A percentile compares a stretch with the other conserved stretches of the same genome.
phyloP scores from a whole-genome alignment of 92 coral and sea anemone species.

The Isaurus tuberculatus region DNA sequence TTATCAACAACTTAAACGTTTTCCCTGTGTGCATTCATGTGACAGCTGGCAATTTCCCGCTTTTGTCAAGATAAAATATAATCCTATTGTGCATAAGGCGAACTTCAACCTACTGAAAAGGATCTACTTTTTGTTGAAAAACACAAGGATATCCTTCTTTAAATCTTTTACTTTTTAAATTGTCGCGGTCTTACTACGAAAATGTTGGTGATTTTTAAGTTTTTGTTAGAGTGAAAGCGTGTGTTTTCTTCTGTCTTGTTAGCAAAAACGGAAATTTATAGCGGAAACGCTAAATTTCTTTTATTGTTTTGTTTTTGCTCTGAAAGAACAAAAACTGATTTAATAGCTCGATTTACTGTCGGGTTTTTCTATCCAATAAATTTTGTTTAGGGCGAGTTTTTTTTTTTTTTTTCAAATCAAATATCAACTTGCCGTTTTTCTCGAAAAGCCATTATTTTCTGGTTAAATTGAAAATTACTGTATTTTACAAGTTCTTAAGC shows the following conservation, averaged over 20 bases:
- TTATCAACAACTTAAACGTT: constrained; percentile 22
- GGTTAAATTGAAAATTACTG: not conserved
- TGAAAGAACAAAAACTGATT: not conserved
- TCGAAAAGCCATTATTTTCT: not conserved
- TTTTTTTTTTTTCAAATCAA: not conserved
- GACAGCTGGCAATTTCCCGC: constrained; percentile 41
- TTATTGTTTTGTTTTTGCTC: not conserved
- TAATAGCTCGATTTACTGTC: not conserved
- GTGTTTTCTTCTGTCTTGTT: constrained; percentile 4
- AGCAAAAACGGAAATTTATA: not conserved
- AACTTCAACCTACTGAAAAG: not conserved
- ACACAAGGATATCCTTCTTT: not conserved
- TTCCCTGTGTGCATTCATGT: not conserved
- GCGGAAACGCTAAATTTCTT: constrained; percentile 6
- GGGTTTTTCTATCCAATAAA: not conserved
- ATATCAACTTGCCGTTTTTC: not conserved
- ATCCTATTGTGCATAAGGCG: constrained; percentile 2
- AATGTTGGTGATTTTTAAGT: not conserved
- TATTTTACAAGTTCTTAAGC: not conserved
- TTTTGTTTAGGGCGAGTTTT: not conserved
- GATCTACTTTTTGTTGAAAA: not conserved
- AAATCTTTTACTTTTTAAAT: not conserved
- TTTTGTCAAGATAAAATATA: not conserved
- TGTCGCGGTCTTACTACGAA: not conserved
- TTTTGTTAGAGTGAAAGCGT: not conserved